A percentile compares a stretch with the other conserved stretches of the same genome.
phyloP scores from a whole-genome alignment of 2,888 invertebrate genomes.

The Acleris holmiana region DNA sequence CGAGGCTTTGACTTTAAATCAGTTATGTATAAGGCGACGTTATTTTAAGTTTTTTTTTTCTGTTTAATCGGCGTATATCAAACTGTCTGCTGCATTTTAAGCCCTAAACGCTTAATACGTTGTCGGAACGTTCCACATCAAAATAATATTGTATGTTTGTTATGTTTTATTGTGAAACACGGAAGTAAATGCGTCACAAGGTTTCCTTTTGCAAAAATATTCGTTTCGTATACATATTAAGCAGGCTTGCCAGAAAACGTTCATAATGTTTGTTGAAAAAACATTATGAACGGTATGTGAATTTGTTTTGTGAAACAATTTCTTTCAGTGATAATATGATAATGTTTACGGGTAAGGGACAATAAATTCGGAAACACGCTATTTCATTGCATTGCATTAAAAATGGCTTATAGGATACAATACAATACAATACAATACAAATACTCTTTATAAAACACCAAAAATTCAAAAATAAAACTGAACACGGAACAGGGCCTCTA shows the following conservation, averaged over 20 bases:
- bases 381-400: not conserved
- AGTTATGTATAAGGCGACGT: too few relatives aligned
- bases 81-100: too few relatives aligned
- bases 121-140: not conserved
- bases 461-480: too few relatives aligned
- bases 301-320: conserved; percentile 20
- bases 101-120: too few relatives aligned
- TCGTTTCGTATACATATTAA: conserved; percentile 11
- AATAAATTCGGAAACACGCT: not conserved
- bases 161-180: not conserved
- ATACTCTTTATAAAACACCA: too few relatives aligned
- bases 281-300: conserved; percentile 22
- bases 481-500: too few relatives aligned
- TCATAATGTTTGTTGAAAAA: conserved; percentile 22
- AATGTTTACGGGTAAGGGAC: conserved; percentile 7
- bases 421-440: too few relatives aligned
- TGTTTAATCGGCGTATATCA: too few relatives aligned
- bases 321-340: conserved; percentile 10
- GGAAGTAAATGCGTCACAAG: not conserved
- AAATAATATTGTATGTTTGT: not conserved
- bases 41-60: too few relatives aligned
- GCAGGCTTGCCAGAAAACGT: conserved; percentile 15
- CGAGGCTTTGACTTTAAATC: too few relatives aligned
- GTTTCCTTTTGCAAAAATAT: conserved; percentile 7
- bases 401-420: not conserved